A percentile compares a stretch with the other conserved stretches of the same genome.
These are phyloP conservation scores for Castor canadensis DNA, from an alignment of 2,113 vertebrate species.

Conservation along the genomic window DNA sequence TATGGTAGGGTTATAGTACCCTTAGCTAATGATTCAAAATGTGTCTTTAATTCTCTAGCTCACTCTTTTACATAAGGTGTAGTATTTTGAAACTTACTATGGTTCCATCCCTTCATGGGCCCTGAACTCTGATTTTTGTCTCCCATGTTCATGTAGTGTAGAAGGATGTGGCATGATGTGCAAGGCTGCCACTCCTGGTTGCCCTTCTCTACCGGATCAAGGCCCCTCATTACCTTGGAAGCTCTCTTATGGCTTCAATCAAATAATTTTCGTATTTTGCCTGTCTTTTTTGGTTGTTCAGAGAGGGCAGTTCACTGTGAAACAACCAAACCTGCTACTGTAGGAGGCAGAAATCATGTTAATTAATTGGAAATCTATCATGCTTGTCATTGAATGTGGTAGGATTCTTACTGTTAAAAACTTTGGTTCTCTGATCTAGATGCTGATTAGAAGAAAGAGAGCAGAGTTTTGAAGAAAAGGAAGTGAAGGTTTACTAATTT, in stretches of 20 bases:
- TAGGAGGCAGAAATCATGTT: conserved; percentile 9
- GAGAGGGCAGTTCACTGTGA: conserved; percentile 16
- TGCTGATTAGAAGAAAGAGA: no score
- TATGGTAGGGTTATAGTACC: background rate
- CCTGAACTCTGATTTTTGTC: background rate
- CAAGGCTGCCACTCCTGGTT: background rate
- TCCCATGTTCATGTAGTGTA: background rate
- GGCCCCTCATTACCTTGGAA: background rate
- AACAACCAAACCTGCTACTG: background rate
- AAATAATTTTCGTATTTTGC: background rate
- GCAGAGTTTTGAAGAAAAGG: no score
- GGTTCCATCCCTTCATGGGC: background rate
- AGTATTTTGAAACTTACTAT: background rate
- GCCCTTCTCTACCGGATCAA: background rate
- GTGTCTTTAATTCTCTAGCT: background rate
- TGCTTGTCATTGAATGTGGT: background rate
- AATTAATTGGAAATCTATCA: conserved; percentile 25
- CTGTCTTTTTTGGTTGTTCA: conserved; percentile 45
- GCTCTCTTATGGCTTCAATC: background rate
- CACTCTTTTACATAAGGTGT: background rate
- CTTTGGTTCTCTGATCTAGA: no score
- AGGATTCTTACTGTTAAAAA: no score
- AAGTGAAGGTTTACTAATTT: no score
- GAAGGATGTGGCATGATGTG: background rate
- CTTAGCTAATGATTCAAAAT: background rate